Conservation (phyloP, 2,797 vertebrate species). For the Menidia menidia region DNA sequence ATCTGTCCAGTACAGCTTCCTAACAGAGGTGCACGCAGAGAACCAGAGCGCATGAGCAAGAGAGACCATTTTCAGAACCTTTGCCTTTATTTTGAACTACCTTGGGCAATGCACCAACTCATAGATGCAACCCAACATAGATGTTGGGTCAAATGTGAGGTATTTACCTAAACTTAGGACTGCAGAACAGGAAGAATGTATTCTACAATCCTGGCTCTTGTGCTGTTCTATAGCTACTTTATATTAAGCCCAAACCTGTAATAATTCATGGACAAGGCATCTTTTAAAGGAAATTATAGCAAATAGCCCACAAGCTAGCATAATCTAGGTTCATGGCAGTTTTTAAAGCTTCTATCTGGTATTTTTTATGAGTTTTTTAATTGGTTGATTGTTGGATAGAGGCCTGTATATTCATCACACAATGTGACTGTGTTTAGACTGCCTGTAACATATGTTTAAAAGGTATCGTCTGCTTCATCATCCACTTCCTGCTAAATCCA, state of each 20-base stretch:
- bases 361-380: neutral
- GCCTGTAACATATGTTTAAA: constrained; percentile 45
- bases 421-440: constrained; percentile 44
- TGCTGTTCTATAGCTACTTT: neutral
- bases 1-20: constrained; percentile 97
- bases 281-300: neutral
- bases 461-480: constrained; percentile 29
- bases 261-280: no score
- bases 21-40: constrained; percentile 54
- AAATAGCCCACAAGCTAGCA: neutral
- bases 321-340: neutral
- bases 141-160: neutral
- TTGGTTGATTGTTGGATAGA: neutral
- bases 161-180: constrained; percentile 1
- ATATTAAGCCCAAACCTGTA: no score
- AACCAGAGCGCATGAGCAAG: neutral
- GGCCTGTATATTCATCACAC: neutral
- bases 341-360: neutral
- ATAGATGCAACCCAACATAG: neutral
- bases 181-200: neutral
- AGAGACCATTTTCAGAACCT: constrained; percentile 2
- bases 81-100: neutral
- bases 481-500: constrained; percentile 57
- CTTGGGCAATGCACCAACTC: neutral
- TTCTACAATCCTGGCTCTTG: neutral